These are phyloP conservation scores for Microctonus brassicae DNA, from an alignment of 2,888 invertebrate genomes.

Conservation along the genomic window DNA sequence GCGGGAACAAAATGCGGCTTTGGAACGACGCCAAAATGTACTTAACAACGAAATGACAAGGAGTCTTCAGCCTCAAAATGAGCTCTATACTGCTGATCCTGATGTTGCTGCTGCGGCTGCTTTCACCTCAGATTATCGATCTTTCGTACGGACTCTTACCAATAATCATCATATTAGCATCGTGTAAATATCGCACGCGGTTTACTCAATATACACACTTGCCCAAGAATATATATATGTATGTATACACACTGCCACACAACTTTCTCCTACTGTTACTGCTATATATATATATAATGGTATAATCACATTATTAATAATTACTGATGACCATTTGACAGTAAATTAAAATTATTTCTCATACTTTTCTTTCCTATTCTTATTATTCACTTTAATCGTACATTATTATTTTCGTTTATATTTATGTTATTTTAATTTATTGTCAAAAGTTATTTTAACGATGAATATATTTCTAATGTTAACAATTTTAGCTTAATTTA, in stretches of 20 bases:
- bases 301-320: not conserved
- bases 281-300: not conserved
- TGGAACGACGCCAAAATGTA: not conserved
- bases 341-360: not conserved
- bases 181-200: not conserved
- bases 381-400: not conserved
- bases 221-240: not conserved
- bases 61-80: slow-evolving; percentile 15
- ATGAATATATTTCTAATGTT: not conserved
- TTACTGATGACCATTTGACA: not conserved
- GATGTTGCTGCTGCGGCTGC: slow-evolving; percentile 18
- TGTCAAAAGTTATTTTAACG: not conserved
- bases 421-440: not conserved
- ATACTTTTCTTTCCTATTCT: not conserved
- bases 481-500: too few species aligned
- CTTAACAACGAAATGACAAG: slow-evolving; percentile 12
- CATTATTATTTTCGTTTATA: not conserved
- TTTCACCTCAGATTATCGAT: slow-evolving; percentile 27
- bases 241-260: not conserved
- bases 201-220: slow-evolving; percentile 2
- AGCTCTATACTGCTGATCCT: too few species aligned
- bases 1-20: not conserved
- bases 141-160: slow-evolving; percentile 11
- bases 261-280: slow-evolving; percentile 5
- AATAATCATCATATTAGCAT: slow-evolving; percentile 11